phyloP scores from a whole-genome alignment of 2,113 vertebrate genomes.

The Felis chaus region DNA sequence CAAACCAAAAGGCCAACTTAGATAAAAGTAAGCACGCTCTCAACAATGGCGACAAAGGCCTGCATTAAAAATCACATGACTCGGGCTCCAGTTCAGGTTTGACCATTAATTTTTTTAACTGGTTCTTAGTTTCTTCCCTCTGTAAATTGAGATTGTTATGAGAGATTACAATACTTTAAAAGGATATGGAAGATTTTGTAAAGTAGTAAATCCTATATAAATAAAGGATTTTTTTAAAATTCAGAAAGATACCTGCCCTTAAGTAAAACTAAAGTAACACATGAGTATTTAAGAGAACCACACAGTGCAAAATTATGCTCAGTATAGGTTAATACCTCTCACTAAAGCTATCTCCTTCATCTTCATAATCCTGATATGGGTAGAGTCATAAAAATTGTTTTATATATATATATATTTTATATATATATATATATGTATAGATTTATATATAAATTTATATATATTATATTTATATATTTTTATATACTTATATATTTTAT shows the following conservation, averaged over 20 bases:
- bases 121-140: background rate
- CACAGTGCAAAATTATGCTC: background rate
- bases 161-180: background rate
- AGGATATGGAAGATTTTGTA: background rate
- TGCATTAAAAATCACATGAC: background rate
- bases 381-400: background rate
- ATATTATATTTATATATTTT: too few relatives aligned
- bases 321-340: background rate
- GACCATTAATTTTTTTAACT: background rate
- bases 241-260: background rate
- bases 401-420: too few relatives aligned
- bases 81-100: background rate
- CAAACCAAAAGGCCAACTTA: background rate
- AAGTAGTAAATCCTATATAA: background rate
- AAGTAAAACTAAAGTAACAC: background rate
- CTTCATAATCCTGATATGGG: background rate
- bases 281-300: background rate
- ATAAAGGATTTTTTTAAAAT: background rate
- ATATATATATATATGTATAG: too few relatives aligned
- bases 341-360: background rate
- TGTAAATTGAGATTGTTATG: background rate
- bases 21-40: background rate
- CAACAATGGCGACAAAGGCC: background rate
- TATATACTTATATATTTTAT: too few relatives aligned
- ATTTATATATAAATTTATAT: too few relatives aligned